Conservation (phyloP, 2,888 invertebrate species). For the Drosophila lacicola region DNA sequence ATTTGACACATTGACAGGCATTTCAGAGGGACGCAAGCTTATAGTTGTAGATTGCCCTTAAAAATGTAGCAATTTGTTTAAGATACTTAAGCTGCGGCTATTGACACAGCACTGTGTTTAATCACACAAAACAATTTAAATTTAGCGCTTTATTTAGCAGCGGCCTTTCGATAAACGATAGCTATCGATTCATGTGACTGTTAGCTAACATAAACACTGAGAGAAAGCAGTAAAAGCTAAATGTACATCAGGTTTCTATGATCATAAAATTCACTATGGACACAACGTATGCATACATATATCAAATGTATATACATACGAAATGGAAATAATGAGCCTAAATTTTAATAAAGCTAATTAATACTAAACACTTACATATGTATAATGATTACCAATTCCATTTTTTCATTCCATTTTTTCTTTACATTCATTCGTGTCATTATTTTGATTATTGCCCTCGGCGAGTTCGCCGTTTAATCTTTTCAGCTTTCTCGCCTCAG, state of each 20-base stretch:
- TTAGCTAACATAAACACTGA: neutral
- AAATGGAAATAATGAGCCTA: neutral
- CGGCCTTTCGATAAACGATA: neutral
- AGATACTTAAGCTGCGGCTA: neutral
- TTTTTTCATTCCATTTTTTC: conserved; percentile 10
- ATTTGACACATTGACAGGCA: conserved; percentile 20
- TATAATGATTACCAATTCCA: neutral
- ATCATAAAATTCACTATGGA: neutral
- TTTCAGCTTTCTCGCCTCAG: conserved; percentile 25
- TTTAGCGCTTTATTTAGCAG: neutral
- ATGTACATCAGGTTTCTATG: neutral
- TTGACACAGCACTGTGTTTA: neutral
- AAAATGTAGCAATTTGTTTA: neutral
- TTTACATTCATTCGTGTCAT: conserved; percentile 1
- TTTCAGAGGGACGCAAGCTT: conserved; percentile 1
- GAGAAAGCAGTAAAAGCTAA: neutral
- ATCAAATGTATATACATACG: conserved; percentile 6
- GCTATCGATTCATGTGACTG: neutral
- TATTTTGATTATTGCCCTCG: conserved; percentile 1
- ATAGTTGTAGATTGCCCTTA: neutral
- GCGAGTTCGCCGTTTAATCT: conserved; percentile 9
- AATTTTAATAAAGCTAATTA: neutral
- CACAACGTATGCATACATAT: neutral
- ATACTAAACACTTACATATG: neutral
- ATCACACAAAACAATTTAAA: conserved; percentile 6